Conservation (phyloP, 2,113 vertebrate species). For the Crypturellus undulatus region DNA sequence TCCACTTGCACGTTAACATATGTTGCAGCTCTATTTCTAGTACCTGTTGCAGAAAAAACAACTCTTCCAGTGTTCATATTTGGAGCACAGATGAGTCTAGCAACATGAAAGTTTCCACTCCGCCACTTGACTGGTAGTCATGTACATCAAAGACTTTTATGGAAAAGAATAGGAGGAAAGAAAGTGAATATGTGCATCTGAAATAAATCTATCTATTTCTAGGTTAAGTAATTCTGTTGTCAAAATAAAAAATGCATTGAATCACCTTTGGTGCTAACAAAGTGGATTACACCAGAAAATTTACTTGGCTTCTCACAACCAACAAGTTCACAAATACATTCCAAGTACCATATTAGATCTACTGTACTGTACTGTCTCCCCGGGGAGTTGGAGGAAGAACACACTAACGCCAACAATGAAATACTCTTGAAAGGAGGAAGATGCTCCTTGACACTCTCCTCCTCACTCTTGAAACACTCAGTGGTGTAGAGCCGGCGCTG, state of each 20-base stretch:
- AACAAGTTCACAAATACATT: not conserved
- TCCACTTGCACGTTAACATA: not conserved
- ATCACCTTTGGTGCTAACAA: not conserved
- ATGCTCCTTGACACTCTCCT: not conserved
- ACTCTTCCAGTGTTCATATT: not conserved
- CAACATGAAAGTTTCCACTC: not conserved
- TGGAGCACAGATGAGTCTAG: not conserved
- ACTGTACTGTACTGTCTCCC: not conserved
- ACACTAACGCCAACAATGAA: not conserved
- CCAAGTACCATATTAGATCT: fast-evolving
- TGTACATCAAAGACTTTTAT: not conserved
- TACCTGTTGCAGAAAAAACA: not conserved
- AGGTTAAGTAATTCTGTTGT: not conserved
- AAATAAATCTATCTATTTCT: not conserved
- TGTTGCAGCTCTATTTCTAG: not conserved
- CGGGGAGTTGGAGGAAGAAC: not conserved
- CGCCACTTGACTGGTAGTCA: not conserved
- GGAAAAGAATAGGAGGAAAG: not conserved
- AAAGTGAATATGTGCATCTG: fast-evolving
- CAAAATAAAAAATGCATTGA: not conserved
- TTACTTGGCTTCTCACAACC: not conserved
- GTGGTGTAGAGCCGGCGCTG: fast-evolving
- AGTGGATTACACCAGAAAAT: fast-evolving
- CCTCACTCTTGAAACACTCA: not conserved
- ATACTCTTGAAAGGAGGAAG: not conserved